These are phyloP conservation scores for Latrodectus geometricus DNA, from an alignment of 1,140 invertebrate species.

Conservation along the genomic window DNA sequence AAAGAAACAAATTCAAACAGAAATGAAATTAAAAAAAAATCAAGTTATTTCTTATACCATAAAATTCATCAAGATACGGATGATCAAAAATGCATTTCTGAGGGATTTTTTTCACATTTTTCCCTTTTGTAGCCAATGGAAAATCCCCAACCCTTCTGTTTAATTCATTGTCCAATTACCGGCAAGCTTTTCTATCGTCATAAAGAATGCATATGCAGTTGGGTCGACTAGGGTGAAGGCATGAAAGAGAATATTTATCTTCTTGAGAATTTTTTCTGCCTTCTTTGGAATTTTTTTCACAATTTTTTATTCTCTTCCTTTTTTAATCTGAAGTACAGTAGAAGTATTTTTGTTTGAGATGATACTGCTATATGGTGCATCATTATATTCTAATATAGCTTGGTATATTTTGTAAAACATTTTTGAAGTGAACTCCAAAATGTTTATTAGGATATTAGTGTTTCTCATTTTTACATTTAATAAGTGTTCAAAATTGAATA, in stretches of 20 bases:
- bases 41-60: neutral
- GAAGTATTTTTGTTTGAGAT: neutral
- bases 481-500: too few relatives aligned
- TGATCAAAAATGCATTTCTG: conserved; percentile 38
- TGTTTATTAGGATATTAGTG: too few relatives aligned
- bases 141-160: conserved; percentile 29
- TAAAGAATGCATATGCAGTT: conserved; percentile 42
- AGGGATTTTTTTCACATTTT: neutral
- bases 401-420: too few relatives aligned
- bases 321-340: neutral
- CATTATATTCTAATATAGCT: too few relatives aligned
- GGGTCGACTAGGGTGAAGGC: neutral
- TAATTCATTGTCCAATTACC: conserved; percentile 55
- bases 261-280: neutral
- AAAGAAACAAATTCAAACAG: neutral
- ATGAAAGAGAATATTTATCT: conserved; percentile 15
- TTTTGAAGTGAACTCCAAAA: too few relatives aligned
- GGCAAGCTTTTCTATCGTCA: conserved; percentile 27
- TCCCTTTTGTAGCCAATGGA: conserved; percentile 25
- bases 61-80: conserved; percentile 21
- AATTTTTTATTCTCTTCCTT: conserved; percentile 5
- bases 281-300: neutral
- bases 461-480: too few relatives aligned
- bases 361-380: neutral
- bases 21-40: neutral